These are phyloP conservation scores for Myopa tessellatipennis DNA, from an alignment of 2,888 invertebrate species.

Conservation along the genomic window DNA sequence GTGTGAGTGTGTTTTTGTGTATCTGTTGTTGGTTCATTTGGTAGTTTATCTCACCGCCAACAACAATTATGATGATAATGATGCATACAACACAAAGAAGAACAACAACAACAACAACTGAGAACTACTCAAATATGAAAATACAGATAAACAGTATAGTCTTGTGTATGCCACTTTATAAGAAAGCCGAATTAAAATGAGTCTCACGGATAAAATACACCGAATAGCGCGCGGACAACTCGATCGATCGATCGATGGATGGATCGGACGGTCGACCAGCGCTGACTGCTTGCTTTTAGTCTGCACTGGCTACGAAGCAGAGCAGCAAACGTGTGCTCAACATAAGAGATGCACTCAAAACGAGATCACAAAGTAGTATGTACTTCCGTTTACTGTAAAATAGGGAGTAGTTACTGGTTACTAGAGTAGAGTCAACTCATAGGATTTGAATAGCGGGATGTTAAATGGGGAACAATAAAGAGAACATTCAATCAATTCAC, in stretches of 20 bases:
- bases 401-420: too few species aligned
- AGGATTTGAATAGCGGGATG: too few species aligned
- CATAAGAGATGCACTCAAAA: too few species aligned
- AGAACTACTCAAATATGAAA: too few species aligned
- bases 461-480: too few species aligned
- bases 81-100: neutral
- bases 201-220: neutral
- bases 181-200: slow-evolving; percentile 1
- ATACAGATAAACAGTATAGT: neutral
- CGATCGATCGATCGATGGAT: neutral
- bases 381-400: too few species aligned
- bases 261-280: neutral
- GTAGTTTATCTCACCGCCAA: neutral
- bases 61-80: neutral
- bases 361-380: too few species aligned
- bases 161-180: neutral
- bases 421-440: too few species aligned
- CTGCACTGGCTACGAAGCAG: too few species aligned
- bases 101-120: slow-evolving; percentile 5
- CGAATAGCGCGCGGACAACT: neutral
- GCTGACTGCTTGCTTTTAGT: too few species aligned
- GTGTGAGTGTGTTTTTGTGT: neutral
- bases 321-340: too few species aligned
- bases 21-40: slow-evolving; percentile 3
- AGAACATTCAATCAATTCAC: too few species aligned